phyloP scores from a whole-genome alignment of 2,888 invertebrate species.

The Acrobasis repandana region DNA sequence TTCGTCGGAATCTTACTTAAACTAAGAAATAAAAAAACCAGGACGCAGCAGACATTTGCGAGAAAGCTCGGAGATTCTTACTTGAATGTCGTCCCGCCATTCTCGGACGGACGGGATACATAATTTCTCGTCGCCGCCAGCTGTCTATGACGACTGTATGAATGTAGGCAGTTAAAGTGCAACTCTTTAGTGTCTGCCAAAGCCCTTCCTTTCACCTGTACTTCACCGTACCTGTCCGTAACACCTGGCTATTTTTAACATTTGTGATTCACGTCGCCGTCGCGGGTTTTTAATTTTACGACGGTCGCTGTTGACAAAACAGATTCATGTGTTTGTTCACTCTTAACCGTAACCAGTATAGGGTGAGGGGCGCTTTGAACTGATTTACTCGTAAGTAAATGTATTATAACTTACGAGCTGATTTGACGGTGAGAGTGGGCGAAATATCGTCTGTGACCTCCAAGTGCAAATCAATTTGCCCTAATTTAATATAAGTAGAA shows the following conservation, averaged over 20 bases:
- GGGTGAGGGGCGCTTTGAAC: not conserved
- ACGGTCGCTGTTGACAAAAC: slow-evolving; percentile 1
- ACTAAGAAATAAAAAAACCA: slow-evolving; percentile 31
- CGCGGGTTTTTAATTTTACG: not conserved
- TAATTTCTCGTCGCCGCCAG: slow-evolving; percentile 36
- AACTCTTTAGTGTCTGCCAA: slow-evolving; percentile 45
- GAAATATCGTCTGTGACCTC: slow-evolving; percentile 19
- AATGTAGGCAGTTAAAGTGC: slow-evolving; percentile 51
- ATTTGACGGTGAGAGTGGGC: not conserved
- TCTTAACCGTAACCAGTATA: slow-evolving; percentile 8
- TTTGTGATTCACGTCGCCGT: not conserved
- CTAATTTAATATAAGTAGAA: slow-evolving; percentile 31
- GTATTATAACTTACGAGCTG: slow-evolving; percentile 4
- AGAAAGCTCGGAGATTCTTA: slow-evolving; percentile 30
- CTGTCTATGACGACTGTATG: slow-evolving; percentile 39
- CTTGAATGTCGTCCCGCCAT: slow-evolving; percentile 29
- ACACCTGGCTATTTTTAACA: slow-evolving; percentile 17
- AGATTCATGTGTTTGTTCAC: slow-evolving; percentile 1
- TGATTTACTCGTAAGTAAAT: not conserved
- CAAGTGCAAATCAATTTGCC: slow-evolving; percentile 27
- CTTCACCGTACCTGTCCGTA: slow-evolving; percentile 8
- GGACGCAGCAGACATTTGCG: slow-evolving; percentile 27
- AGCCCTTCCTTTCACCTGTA: slow-evolving; percentile 37
- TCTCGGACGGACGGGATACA: slow-evolving; percentile 39
- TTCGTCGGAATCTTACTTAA: not conserved